A percentile compares a stretch with the other conserved stretches of the same genome.
Conservation (phyloP, 1,140 invertebrate species). For the Euwallacea fornicatus region DNA sequence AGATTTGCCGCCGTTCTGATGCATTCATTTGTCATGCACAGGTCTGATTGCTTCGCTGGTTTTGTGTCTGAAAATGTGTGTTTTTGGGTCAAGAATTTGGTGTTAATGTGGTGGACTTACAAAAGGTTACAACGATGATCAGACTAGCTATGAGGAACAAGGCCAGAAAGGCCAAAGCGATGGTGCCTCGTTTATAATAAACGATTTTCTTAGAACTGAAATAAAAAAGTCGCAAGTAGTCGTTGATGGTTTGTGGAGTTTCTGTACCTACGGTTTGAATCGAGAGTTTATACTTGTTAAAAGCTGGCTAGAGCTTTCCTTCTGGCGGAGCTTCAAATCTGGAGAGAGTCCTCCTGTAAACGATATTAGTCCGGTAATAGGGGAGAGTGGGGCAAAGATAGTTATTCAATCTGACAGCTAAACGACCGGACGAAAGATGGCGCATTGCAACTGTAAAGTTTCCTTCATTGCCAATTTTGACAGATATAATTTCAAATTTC, state of each 20-base stretch:
- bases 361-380: background rate
- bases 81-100: slow-evolving; percentile 4
- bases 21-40: slow-evolving; percentile 62
- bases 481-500: too few relatives aligned
- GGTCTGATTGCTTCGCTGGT: slow-evolving; percentile 7
- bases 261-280: slow-evolving; percentile 20
- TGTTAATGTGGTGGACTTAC: slow-evolving; percentile 42
- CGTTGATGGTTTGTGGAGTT: background rate
- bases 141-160: slow-evolving; percentile 42
- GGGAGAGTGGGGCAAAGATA: background rate
- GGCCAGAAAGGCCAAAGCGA: slow-evolving; percentile 41
- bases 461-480: too few relatives aligned
- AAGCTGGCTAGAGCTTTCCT: slow-evolving; percentile 3
- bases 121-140: slow-evolving; percentile 40
- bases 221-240: slow-evolving; percentile 25
- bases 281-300: slow-evolving; percentile 12
- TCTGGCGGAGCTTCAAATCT: background rate
- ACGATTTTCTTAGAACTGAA: slow-evolving; percentile 45
- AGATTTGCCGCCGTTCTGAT: slow-evolving; percentile 65
- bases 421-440: too few relatives aligned
- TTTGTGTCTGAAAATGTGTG: slow-evolving; percentile 6
- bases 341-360: background rate
- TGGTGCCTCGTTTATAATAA: slow-evolving; percentile 43
- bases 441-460: too few relatives aligned
- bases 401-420: too few relatives aligned